A percentile compares a stretch with the other conserved stretches of the same genome.
Evolutionary conservation across 2,888 invertebrate species (phyloP).

Genomic region (Nasonovia ribisnigri): DNA sequence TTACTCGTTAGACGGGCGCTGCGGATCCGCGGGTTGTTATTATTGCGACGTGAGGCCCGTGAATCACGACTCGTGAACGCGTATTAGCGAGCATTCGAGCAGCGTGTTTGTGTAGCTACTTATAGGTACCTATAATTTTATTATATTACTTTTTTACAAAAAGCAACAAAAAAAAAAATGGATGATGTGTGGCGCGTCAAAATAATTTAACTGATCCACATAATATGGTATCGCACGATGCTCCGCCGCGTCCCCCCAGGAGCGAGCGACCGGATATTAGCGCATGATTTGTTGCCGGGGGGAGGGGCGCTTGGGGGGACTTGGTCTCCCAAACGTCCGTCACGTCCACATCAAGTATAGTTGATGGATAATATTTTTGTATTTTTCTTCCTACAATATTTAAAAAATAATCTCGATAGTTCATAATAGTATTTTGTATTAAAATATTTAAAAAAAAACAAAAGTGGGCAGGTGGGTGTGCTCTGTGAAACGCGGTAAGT

Average conservation of each 20-base stretch:
- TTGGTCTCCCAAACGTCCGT: not conserved
- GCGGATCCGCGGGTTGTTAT: not conserved
- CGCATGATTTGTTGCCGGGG: no score
- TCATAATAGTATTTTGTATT: not conserved
- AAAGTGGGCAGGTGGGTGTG: no score
- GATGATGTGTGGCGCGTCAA: no score
- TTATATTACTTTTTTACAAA: not conserved
- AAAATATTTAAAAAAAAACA: no score
- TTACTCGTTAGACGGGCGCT: not conserved
- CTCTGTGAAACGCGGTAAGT: no score
- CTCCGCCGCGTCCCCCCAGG: no score
- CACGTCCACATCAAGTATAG: not conserved
- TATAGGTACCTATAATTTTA: not conserved
- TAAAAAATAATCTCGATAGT: not conserved
- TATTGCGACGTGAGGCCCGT: not conserved
- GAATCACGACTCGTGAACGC: not conserved
- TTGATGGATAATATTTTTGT: not conserved
- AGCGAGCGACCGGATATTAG: no score
- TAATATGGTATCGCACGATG: no score
- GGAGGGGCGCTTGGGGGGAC: no score
- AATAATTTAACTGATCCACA: no score
- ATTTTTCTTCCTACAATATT: not conserved
- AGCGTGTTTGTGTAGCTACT: not conserved
- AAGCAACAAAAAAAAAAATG: not conserved
- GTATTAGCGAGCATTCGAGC: not conserved